Percentiles rank a stretch among this genome's conserved stretches.
These are phyloP conservation scores for Phrynosoma platyrhinos DNA, from an alignment of 2,113 vertebrate genomes.

Conservation along the genomic window DNA sequence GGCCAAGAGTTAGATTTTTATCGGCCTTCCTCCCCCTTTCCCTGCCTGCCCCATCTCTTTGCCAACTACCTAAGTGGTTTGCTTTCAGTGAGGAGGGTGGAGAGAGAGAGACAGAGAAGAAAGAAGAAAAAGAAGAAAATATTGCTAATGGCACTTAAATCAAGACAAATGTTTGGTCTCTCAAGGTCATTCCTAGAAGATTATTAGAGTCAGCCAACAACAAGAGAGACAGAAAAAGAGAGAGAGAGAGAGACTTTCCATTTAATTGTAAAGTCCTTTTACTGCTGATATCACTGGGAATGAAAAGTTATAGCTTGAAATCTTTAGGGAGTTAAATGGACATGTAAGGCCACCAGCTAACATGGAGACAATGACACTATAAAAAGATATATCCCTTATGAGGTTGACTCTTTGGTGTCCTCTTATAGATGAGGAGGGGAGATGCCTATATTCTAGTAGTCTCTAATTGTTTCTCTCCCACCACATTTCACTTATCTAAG, in stretches of 20 bases:
- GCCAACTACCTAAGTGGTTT: constrained; percentile 74
- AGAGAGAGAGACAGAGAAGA: neutral
- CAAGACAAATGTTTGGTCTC: constrained; percentile 71
- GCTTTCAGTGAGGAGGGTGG: constrained; percentile 44
- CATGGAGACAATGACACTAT: constrained; percentile 67
- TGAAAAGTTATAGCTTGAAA: constrained; percentile 76
- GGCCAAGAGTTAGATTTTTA: constrained; percentile 80
- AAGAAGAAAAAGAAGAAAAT: constrained; percentile 69
- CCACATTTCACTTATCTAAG: neutral
- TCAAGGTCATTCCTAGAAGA: constrained; percentile 77
- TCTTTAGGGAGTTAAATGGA: constrained; percentile 75
- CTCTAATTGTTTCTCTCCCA: neutral
- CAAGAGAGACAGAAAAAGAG: constrained; percentile 32
- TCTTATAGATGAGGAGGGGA: constrained; percentile 48
- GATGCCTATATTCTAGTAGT: neutral
- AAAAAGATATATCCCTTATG: constrained; percentile 77
- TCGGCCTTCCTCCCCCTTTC: constrained; percentile 35
- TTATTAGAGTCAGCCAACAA: constrained; percentile 65
- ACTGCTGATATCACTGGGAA: constrained; percentile 66
- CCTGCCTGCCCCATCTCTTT: constrained; percentile 50
- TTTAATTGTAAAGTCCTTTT: constrained; percentile 77
- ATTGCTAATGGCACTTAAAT: constrained; percentile 76
- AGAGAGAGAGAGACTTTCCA: constrained; percentile 54
- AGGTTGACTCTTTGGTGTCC: constrained; percentile 60
- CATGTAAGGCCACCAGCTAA: constrained; percentile 70